A percentile compares a stretch with the other conserved stretches of the same genome.
These are phyloP conservation scores for Ceyx cyanopectus DNA, from an alignment of 2,113 vertebrate species.

Conservation along the genomic window DNA sequence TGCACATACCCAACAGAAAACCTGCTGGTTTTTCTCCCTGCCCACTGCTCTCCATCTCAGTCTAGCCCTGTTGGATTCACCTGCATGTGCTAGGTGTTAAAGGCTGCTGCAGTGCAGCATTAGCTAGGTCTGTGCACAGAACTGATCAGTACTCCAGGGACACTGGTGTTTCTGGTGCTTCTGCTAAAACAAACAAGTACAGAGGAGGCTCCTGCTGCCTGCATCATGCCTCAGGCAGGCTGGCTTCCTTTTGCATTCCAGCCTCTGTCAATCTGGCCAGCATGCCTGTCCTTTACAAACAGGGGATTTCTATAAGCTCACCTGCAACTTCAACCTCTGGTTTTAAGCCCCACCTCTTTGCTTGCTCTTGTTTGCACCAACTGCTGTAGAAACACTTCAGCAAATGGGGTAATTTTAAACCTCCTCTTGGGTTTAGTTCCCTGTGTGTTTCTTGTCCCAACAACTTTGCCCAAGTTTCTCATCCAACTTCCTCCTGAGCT, in stretches of 20 bases:
- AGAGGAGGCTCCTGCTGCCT: background rate
- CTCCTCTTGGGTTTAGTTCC: background rate
- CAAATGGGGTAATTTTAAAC: background rate
- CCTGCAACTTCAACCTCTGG: background rate
- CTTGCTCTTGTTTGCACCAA: background rate
- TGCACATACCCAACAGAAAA: background rate
- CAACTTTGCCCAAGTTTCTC: background rate
- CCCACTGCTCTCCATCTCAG: background rate
- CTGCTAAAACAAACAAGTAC: constrained; percentile 11
- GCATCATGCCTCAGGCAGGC: background rate
- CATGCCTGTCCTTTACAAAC: background rate
- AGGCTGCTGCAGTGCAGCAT: constrained; percentile 26
- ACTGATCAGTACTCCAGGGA: background rate
- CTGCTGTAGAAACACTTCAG: background rate
- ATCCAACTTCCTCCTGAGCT: background rate
- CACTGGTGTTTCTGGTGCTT: background rate
- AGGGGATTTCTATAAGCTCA: background rate
- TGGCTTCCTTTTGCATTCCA: background rate
- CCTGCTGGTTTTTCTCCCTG: background rate
- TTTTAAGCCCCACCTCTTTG: background rate
- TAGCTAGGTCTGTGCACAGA: background rate
- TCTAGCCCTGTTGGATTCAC: background rate
- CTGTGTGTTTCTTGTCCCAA: too few relatives aligned
- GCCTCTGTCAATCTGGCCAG: background rate
- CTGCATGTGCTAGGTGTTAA: background rate